Conservation (phyloP, 2,888 invertebrate genomes). For the Leptinotarsa peninsularis region DNA sequence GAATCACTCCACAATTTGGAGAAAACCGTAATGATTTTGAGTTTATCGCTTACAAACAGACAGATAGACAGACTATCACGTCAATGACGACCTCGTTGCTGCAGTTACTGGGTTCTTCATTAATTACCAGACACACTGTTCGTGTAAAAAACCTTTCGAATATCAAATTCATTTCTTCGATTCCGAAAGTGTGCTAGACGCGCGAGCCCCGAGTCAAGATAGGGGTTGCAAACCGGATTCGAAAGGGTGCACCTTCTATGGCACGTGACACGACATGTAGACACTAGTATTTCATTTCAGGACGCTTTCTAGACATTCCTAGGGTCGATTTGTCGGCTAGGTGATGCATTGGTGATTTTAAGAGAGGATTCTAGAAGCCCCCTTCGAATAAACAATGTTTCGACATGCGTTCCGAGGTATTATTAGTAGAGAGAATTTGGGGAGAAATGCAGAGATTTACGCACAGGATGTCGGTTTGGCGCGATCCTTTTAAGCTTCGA, state of each 20-base stretch:
- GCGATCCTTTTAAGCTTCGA: too few relatives aligned
- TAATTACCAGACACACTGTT: neutral
- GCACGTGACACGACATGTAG: conserved; percentile 23
- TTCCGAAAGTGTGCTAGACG: conserved; percentile 10
- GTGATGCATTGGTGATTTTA: conserved; percentile 13
- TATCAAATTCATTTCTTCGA: neutral
- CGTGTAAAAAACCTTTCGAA: neutral
- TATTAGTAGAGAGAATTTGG: conserved; percentile 2
- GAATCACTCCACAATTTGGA: too few relatives aligned
- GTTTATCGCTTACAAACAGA: too few relatives aligned
- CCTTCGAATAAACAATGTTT: conserved; percentile 13
- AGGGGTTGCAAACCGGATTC: conserved; percentile 23
- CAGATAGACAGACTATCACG: too few relatives aligned
- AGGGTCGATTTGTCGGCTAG: conserved; percentile 24
- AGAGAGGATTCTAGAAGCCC: neutral
- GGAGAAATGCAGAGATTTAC: conserved; percentile 5
- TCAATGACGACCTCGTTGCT: too few relatives aligned
- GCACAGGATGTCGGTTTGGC: neutral
- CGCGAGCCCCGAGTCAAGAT: conserved; percentile 27
- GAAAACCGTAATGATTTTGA: too few relatives aligned
- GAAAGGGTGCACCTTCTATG: conserved; percentile 29
- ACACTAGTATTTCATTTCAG: conserved; percentile 34
- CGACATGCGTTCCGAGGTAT: conserved; percentile 4
- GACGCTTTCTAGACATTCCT: conserved; percentile 28
- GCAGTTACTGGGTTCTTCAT: neutral